Conservation (phyloP, 37 sponge, comb jelly and placozoan genomes). For the Chondrilla cf. caribensis region DNA sequence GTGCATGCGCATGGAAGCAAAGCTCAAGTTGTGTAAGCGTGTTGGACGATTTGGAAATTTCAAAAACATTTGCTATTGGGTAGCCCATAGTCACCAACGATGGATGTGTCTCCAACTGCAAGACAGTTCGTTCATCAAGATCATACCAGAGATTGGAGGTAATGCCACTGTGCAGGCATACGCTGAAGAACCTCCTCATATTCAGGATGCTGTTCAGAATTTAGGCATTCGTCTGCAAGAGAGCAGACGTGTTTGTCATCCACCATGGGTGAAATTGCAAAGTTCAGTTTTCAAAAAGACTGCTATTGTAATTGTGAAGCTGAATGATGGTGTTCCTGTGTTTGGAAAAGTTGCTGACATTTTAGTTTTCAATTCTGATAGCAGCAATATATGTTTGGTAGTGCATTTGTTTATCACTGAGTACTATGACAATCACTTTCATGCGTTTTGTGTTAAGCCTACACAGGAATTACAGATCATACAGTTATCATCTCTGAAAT, state of each 20-base stretch:
- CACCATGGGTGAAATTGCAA: slow-evolving; percentile 22
- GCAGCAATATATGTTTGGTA: too few relatives aligned
- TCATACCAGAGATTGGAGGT: too few relatives aligned
- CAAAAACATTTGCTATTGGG: slow-evolving; percentile 8
- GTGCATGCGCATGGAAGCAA: slow-evolving; percentile 15
- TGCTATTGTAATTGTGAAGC: too few relatives aligned
- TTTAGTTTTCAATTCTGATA: neutral
- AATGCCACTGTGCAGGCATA: too few relatives aligned
- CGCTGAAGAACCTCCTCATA: too few relatives aligned
- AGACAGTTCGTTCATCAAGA: neutral
- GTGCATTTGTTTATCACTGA: too few relatives aligned
- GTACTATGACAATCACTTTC: too few relatives aligned
- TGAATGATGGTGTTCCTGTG: slow-evolving; percentile 15
- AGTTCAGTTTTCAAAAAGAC: slow-evolving; percentile 1
- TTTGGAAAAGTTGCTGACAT: slow-evolving; percentile 34
- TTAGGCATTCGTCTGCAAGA: too few relatives aligned
- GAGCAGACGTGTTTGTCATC: slow-evolving; percentile 17
- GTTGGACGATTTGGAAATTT: slow-evolving; percentile 10
- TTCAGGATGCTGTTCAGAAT: too few relatives aligned
- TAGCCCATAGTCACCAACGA: slow-evolving; percentile 11
- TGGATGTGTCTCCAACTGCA: slow-evolving; percentile 12
- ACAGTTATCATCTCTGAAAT: too few relatives aligned
- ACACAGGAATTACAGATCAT: too few relatives aligned
- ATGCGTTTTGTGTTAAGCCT: too few relatives aligned
- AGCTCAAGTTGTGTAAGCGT: slow-evolving; percentile 4